These are phyloP conservation scores for Eueides isabella DNA, from an alignment of 1,140 invertebrate genomes.

Conservation along the genomic window DNA sequence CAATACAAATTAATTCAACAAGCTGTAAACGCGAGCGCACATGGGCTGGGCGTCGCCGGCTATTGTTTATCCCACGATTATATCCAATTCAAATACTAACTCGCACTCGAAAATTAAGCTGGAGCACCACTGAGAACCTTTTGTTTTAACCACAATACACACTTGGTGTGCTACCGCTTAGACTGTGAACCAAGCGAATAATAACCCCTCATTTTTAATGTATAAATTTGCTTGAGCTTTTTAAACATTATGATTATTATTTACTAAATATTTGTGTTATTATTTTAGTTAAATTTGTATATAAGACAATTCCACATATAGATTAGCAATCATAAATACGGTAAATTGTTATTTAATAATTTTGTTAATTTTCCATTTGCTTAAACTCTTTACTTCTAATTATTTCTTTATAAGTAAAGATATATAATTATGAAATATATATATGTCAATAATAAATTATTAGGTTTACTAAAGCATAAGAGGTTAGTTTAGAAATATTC, in stretches of 20 bases:
- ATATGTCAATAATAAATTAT: neutral
- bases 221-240: conserved; percentile 12
- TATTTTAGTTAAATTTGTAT: neutral
- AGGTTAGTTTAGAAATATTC: conserved; percentile 20
- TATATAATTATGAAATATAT: no score
- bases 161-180: conserved; percentile 50
- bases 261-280: neutral
- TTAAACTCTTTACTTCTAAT: no score
- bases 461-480: neutral
- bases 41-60: conserved; percentile 67
- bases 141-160: conserved; percentile 79
- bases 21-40: conserved; percentile 52
- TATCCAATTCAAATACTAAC: conserved; percentile 80
- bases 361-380: no score
- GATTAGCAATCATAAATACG: neutral
- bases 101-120: conserved; percentile 80
- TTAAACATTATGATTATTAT: conserved; percentile 12
- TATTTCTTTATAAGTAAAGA: no score
- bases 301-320: neutral
- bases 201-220: conserved; percentile 12
- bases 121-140: conserved; percentile 67
- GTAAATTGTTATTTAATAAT: neutral
- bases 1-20: conserved; percentile 48
- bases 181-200: conserved; percentile 46
- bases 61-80: conserved; percentile 81